Conservation (phyloP, 2,113 vertebrate genomes). For the Sinocyclocheilus maitianheensis region DNA sequence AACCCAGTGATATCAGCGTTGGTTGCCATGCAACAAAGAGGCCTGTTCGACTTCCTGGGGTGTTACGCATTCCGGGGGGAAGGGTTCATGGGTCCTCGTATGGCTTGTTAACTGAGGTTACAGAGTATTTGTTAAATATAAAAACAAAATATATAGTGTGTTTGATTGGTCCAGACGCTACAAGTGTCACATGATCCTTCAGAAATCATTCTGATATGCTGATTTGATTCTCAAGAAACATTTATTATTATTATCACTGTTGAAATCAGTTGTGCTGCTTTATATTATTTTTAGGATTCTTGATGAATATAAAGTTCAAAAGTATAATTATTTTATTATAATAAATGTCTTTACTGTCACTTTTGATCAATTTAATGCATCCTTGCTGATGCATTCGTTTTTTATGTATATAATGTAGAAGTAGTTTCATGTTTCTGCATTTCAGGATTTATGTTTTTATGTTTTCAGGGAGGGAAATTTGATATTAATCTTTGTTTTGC, state of each 20-base stretch:
- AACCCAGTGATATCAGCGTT: too few species aligned
- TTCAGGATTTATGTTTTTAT: not conserved
- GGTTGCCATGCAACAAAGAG: too few species aligned
- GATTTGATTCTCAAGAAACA: not conserved
- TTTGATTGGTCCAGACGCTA: too few species aligned
- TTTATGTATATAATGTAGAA: not conserved
- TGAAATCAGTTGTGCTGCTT: not conserved
- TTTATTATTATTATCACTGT: not conserved
- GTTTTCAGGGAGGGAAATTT: not conserved
- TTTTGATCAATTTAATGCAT: not conserved
- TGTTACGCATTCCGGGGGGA: too few species aligned
- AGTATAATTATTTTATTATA: not conserved
- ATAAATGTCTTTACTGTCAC: not conserved
- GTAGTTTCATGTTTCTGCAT: not conserved
- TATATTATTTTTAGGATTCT: not conserved
- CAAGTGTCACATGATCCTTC: not conserved
- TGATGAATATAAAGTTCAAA: not conserved
- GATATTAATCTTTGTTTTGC: conserved; percentile 24
- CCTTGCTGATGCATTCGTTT: not conserved
- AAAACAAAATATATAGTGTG: too few species aligned
- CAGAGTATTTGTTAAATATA: too few species aligned
- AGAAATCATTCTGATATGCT: not conserved
- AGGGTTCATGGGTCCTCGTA: too few species aligned
- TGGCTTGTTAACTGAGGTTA: too few species aligned
- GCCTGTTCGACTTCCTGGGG: too few species aligned